These are phyloP conservation scores for Eulemur rufifrons DNA, from an alignment of 2,113 vertebrate species.

Conservation along the genomic window DNA sequence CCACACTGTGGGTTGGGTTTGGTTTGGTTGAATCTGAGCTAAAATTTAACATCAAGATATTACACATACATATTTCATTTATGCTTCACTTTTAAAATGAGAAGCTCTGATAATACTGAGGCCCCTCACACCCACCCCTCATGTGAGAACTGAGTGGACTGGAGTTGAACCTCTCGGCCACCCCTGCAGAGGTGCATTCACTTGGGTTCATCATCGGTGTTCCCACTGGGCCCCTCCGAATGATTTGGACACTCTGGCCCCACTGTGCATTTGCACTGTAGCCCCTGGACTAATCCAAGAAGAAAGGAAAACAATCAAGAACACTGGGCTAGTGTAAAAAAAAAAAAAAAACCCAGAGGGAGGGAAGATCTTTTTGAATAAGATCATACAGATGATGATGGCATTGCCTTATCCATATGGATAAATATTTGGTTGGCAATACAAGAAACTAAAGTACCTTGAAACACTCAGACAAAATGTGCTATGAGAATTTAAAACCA, in stretches of 20 bases:
- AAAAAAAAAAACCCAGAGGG: neutral
- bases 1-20: neutral
- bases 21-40: neutral
- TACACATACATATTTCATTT: neutral
- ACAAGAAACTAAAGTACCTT: neutral
- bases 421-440: conserved; percentile 1
- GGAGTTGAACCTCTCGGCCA: too few relatives aligned
- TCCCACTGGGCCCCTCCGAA: neutral
- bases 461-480: neutral
- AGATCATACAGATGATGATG: rapidly evolving
- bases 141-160: rapidly evolving
- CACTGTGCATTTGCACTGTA: rapidly evolving
- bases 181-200: neutral
- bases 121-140: too few relatives aligned
- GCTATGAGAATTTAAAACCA: conserved; percentile 3
- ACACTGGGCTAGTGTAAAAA: rapidly evolving
- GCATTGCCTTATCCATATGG: neutral
- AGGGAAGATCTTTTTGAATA: neutral
- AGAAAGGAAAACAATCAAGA: neutral
- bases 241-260: neutral
- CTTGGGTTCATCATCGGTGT: neutral
- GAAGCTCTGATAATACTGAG: neutral
- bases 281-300: neutral
- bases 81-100: neutral
- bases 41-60: neutral